phyloP scores from a whole-genome alignment of 2,888 invertebrate species.

The Leptodirus hochenwartii region DNA sequence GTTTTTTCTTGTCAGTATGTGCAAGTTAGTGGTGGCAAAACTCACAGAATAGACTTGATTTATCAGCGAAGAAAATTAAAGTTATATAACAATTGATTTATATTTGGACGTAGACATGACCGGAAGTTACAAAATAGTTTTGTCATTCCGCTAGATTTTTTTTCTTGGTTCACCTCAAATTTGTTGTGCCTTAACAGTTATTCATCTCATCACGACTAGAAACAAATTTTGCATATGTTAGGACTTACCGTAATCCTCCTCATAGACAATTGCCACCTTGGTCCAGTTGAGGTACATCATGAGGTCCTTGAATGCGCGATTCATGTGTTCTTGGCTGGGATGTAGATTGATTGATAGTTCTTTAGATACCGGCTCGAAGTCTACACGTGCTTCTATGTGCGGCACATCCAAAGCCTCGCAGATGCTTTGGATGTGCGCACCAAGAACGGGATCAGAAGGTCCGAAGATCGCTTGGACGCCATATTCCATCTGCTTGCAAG shows the following conservation, averaged over 20 bases:
- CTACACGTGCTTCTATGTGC: conserved; percentile 61
- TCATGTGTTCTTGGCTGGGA: conserved; percentile 66
- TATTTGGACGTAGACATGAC: no score
- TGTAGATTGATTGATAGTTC: conserved; percentile 78
- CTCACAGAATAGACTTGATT: no score
- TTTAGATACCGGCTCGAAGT: conserved; percentile 41
- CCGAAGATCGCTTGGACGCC: conserved; percentile 82
- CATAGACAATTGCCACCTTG: conserved; percentile 60
- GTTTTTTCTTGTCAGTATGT: no score
- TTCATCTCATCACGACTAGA: no score
- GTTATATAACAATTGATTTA: no score
- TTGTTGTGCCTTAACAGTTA: no score
- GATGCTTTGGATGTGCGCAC: conserved; percentile 73
- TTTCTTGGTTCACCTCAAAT: no score
- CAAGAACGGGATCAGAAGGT: conserved; percentile 64
- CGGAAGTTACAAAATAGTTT: no score
- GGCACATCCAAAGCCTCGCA: conserved; percentile 82
- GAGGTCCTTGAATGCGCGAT: conserved; percentile 69
- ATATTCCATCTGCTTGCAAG: conserved; percentile 61
- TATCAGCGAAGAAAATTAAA: no score
- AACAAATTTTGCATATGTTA: no score
- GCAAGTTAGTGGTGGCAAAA: no score
- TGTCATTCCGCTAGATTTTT: no score
- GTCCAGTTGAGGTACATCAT: conserved; percentile 71
- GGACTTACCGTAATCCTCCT: conserved; percentile 62